phyloP scores from a whole-genome alignment of 2,888 invertebrate genomes.

The Rhimphoctona megacephalus region DNA sequence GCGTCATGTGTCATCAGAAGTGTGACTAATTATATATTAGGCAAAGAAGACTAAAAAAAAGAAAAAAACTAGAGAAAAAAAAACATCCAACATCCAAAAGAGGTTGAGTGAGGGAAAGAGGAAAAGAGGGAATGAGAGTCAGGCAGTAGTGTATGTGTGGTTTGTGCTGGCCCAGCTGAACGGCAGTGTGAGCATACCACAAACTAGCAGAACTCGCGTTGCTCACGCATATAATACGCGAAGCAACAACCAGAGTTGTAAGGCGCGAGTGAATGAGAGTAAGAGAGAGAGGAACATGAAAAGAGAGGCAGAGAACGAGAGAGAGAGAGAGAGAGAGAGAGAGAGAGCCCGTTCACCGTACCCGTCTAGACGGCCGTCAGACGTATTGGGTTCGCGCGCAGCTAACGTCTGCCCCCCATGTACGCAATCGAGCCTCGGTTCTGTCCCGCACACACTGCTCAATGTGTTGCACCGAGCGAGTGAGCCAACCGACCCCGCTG shows the following conservation, averaged over 20 bases:
- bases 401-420: conserved; percentile 65
- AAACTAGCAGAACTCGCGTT: conserved; percentile 33
- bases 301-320: conserved; percentile 47
- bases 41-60: background rate
- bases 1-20: conserved; percentile 25
- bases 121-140: background rate
- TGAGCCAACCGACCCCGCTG: conserved; percentile 37
- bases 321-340: conserved; percentile 40
- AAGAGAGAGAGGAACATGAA: conserved; percentile 18
- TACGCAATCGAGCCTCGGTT: conserved; percentile 43
- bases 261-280: conserved; percentile 27
- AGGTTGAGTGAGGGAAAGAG: background rate
- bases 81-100: background rate
- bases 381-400: conserved; percentile 83
- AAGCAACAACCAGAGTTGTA: conserved; percentile 36
- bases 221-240: conserved; percentile 40
- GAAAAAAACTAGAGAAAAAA: background rate
- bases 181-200: conserved; percentile 26
- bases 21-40: conserved; percentile 1
- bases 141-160: conserved; percentile 16
- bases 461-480: conserved; percentile 48
- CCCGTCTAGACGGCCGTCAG: conserved; percentile 83
- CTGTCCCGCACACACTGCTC: conserved; percentile 53
- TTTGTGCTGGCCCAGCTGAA: conserved; percentile 45
- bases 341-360: conserved; percentile 68